phyloP scores from a whole-genome alignment of 2,113 vertebrate species.

The Pseudopodoces humilis region DNA sequence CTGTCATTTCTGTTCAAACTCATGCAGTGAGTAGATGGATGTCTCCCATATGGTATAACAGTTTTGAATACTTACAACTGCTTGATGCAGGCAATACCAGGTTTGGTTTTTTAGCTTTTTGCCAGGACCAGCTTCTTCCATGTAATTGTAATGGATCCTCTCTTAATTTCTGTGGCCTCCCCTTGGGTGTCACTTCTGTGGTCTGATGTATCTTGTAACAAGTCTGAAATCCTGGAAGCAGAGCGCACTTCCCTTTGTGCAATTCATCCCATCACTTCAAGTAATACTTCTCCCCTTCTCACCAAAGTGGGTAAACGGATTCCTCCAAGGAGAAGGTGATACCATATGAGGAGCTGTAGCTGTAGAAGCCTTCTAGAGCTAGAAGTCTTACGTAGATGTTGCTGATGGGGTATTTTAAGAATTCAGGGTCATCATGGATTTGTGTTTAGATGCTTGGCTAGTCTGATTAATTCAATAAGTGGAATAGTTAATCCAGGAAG shows the following conservation, averaged over 20 bases:
- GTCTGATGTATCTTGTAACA: neutral
- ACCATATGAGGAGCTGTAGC: neutral
- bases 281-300: neutral
- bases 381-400: neutral
- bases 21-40: neutral
- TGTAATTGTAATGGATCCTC: neutral
- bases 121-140: neutral
- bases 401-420: neutral
- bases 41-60: neutral
- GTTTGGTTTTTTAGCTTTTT: neutral
- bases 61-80: neutral
- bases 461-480: neutral
- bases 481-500: neutral
- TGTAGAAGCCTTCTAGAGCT: neutral
- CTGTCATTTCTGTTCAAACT: constrained; percentile 24
- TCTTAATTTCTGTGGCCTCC: neutral
- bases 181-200: neutral
- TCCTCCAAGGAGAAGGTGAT: neutral
- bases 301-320: neutral
- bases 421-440: neutral
- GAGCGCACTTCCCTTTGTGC: neutral
- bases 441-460: neutral
- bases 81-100: neutral
- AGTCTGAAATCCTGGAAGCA: neutral
- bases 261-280: neutral